These are phyloP conservation scores for Porites australiensis DNA, from an alignment of 64 coral and sea anemone genomes.

Conservation along the genomic window DNA sequence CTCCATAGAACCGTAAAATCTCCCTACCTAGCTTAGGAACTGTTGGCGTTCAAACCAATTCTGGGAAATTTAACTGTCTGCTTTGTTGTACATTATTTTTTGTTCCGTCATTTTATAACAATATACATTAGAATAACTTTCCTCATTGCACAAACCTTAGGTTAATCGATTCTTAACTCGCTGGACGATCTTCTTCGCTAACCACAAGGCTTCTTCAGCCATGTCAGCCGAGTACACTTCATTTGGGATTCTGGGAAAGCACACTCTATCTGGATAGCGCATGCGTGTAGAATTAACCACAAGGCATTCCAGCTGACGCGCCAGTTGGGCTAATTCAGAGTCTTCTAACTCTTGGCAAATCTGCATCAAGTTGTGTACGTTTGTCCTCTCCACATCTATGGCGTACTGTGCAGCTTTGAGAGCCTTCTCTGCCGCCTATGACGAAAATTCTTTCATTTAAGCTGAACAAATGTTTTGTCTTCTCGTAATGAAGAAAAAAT, in stretches of 20 bases:
- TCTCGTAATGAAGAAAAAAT: too few species aligned
- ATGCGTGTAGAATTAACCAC: constrained; percentile 54
- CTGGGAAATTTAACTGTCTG: too few species aligned
- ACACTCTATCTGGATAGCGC: too few species aligned
- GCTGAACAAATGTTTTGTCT: too few species aligned
- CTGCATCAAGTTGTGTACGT: constrained; percentile 48
- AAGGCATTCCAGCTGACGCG: neutral
- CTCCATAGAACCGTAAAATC: too few species aligned
- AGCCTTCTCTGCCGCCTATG: constrained; percentile 79
- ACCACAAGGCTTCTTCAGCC: constrained; percentile 32
- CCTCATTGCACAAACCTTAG: neutral
- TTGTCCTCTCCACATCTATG: constrained; percentile 64
- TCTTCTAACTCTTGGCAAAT: constrained; percentile 55
- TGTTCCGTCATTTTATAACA: too few species aligned
- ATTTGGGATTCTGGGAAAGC: constrained; percentile 60
- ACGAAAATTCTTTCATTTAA: neutral
- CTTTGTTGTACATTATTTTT: too few species aligned
- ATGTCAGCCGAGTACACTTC: constrained; percentile 60
- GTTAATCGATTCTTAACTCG: constrained; percentile 14
- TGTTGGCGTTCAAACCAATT: too few species aligned
- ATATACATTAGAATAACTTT: too few species aligned
- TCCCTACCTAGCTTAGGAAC: too few species aligned
- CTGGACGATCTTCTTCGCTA: constrained; percentile 43
- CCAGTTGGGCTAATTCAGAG: constrained; percentile 4
- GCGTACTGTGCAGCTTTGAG: constrained; percentile 72